phyloP scores from a whole-genome alignment of 2,113 vertebrate genomes.

The Macaca mulatta region DNA sequence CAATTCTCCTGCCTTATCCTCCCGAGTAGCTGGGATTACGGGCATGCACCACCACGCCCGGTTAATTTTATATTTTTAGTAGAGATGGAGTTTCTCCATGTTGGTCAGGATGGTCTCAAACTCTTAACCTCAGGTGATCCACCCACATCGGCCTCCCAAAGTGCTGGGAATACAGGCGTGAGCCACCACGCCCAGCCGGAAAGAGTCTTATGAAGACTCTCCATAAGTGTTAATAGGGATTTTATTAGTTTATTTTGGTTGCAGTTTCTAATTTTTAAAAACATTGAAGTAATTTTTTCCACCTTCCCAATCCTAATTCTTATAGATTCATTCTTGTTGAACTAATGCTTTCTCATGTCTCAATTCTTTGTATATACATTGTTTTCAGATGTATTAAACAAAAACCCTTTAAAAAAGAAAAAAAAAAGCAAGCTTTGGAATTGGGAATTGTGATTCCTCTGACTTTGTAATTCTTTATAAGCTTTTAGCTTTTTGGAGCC shows the following conservation, averaged over 20 bases:
- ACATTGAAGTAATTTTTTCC: conserved; percentile 85
- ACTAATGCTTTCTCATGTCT: conserved; percentile 95
- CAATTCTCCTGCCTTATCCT: no score
- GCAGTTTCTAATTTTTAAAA: conserved; percentile 81
- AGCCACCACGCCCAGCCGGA: not conserved
- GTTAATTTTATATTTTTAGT: no score
- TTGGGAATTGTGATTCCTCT: conserved; percentile 34
- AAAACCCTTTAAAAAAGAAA: conserved; percentile 82
- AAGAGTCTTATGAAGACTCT: conserved; percentile 85
- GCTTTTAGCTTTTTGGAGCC: not conserved
- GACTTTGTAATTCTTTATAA: no score
- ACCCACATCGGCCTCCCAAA: no score
- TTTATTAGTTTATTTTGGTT: conserved; percentile 89
- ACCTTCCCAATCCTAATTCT: conserved; percentile 87
- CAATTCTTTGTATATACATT: conserved; percentile 99
- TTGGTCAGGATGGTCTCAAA: no score
- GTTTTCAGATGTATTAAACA: conserved; percentile 99
- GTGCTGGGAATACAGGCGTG: no score
- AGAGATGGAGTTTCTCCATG: no score
- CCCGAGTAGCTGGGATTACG: no score
- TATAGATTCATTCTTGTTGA: conserved; percentile 93
- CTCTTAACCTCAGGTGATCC: no score
- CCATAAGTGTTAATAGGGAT: conserved; percentile 83
- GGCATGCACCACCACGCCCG: no score
- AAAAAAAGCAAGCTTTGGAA: conserved; percentile 68